Base-by-base conservation (phyloP, 1,140 invertebrate species). In the Olivierus martensii region DNA sequence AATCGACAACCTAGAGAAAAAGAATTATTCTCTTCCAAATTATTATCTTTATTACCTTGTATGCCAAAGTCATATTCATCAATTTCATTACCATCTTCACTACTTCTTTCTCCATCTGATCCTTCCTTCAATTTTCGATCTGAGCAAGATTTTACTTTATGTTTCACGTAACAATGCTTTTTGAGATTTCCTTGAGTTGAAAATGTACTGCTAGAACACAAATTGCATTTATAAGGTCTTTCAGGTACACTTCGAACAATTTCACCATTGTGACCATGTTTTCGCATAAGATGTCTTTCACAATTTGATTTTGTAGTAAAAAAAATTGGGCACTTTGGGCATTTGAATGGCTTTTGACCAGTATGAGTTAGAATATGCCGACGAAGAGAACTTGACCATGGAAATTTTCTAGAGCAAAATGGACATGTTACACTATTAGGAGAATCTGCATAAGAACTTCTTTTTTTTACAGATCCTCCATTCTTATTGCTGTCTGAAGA, bases 251-350 rank as follows among this genome's bases (percentile, higher is more conserved):
- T 79, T 53, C 82, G 69, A 36, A 52, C 51, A 3, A 53, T 49
- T 37, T 56, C 57, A 11, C 51, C 50, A 17, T 55, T 54, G 17
- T 46, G 47, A 18, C 79, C 84, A 65, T 96, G 91, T 65, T 94
- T 94, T 14, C 90, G 73, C 18, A 91, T 69, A 48, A 96, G 67
- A 66, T 97, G 93, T 14, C 92, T 80, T 61, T 96, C 93, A 66
- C 93, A 90, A 67, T 97, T 97, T 2, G 88, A 93, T 64, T 96
- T 96, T 0, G 92, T 97, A 3, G 92, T 96, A 67, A 97, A 97
- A 0, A 89, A 77, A 1, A 95, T 74, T 0, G 84, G 82, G 65
- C 93, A 97, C 58, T 88, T 81, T 1, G 82, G 80, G 68, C 93
- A 96, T 65, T 92, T 88, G 71, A 84, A 96, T 0, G 93, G 93